Base-by-base conservation (phyloP, 2,797 vertebrate species). In the Nasua narica region DNA sequence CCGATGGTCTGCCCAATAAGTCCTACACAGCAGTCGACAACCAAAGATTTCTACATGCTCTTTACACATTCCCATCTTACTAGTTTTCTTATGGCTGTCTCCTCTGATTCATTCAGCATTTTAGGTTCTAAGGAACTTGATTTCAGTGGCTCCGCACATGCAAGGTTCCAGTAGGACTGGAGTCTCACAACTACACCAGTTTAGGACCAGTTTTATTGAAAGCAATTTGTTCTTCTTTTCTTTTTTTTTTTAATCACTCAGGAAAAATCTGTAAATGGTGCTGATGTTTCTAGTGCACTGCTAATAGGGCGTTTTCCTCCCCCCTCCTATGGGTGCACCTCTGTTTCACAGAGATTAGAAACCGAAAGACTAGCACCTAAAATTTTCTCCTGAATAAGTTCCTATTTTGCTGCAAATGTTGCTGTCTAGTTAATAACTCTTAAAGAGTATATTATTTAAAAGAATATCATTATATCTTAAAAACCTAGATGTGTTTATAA, bases 261-360 rank as follows among this genome's bases (percentile, higher is more conserved):
- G 69, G 86, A 92, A 96, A 89, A 90, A 70, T 84, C 56, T 65
- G 10, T 77, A 79, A 96, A 95, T 74, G 81, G 52, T 96, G 79
- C 79, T 97, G 83, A 93, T 50, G 88, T 94, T 92, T 86, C 81
- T 23, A 60, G 74, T 93, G 50, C 90, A 35, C 56, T 91, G 32
- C 48, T 87, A 69, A 62, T 50, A 69, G 32, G 35, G 78, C 48
- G 11, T 96, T 87, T 87, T 52, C 40, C 50, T 83, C 91, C n/a
- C 37, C 11, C 40, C 48, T 92, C 27, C 50, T 35, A 15, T 67
- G 87, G 48, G 14, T 87, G 21, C 25, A 65, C 67, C 37, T 88
- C 90, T 86, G n/a, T 78, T 92, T 93, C 87, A 76, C 48, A 81
- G 19, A 76, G 40, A 89, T 27, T 81, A 93, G 78, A 83, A 93